phyloP scores from a whole-genome alignment of 2,113 vertebrate genomes.

The Clarias magur region DNA sequence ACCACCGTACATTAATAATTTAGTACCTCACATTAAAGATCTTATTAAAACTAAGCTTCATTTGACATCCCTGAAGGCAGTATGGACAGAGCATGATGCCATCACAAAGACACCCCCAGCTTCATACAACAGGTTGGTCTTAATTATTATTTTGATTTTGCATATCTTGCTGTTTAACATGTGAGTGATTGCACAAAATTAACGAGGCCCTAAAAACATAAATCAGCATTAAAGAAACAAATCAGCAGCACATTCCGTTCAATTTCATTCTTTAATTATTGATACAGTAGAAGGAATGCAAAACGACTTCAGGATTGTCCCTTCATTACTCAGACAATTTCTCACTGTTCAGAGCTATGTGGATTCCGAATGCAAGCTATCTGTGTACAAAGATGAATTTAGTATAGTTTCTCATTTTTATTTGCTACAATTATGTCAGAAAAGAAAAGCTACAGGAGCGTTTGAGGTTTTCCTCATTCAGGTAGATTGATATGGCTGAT shows the following conservation, averaged over 20 bases:
- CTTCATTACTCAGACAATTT: constrained; percentile 26
- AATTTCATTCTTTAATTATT: constrained; percentile 52
- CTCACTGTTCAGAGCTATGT: constrained; percentile 20
- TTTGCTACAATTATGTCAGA: constrained; percentile 42
- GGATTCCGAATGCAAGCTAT: constrained; percentile 31
- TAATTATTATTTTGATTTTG: not conserved
- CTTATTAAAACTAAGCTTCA: constrained; percentile 1
- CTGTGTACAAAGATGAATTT: constrained; percentile 26
- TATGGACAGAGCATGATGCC: not conserved
- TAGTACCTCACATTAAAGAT: not conserved
- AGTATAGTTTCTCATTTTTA: constrained; percentile 25
- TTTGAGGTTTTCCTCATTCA: constrained; percentile 38
- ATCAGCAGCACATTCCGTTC: constrained; percentile 31
- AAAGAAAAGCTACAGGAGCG: constrained; percentile 17
- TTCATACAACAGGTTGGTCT: not conserved
- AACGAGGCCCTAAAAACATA: not conserved
- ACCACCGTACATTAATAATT: constrained; percentile 5
- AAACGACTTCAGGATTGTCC: constrained; percentile 44
- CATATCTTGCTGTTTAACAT: not conserved
- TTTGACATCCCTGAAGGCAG: not conserved
- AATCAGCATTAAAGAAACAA: not conserved
- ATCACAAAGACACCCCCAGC: not conserved
- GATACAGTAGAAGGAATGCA: constrained; percentile 50
- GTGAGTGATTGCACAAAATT: not conserved
- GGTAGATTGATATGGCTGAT: constrained; percentile 34